Evolutionary conservation across 2,113 vertebrate species (phyloP).

Genomic region (Acanthochromis polyacanthus): DNA sequence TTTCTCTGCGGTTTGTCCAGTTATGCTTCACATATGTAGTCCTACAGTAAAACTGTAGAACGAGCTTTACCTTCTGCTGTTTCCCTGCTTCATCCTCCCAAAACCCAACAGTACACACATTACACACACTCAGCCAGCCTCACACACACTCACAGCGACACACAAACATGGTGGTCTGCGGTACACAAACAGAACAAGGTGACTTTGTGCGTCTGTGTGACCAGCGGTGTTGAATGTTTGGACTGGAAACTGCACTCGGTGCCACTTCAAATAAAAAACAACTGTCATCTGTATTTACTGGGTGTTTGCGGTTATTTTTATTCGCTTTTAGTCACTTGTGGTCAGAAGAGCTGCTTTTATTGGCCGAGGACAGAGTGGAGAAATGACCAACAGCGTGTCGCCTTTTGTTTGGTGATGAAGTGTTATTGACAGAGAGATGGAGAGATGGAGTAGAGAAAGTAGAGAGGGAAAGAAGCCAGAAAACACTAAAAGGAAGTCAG

Average conservation of each 20-base stretch:
- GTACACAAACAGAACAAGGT: slow-evolving; percentile 64
- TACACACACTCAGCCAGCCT: too few relatives aligned
- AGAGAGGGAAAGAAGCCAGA: slow-evolving; percentile 8
- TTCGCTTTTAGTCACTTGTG: slow-evolving; percentile 18
- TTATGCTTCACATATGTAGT: too few relatives aligned
- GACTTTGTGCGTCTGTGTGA: slow-evolving; percentile 62
- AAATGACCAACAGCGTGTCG: slow-evolving; percentile 16
- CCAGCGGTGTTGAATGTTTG: slow-evolving; percentile 70
- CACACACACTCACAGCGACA: background rate
- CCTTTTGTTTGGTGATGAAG: slow-evolving; percentile 27
- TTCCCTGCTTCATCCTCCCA: too few relatives aligned
- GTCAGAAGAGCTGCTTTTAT: slow-evolving; percentile 48
- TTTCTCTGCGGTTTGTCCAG: too few relatives aligned
- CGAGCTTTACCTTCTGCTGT: too few relatives aligned
- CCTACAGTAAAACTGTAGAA: too few relatives aligned
- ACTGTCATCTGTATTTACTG: slow-evolving; percentile 43
- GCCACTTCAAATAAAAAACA: slow-evolving; percentile 71
- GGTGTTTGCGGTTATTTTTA: slow-evolving; percentile 34
- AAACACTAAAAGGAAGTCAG: background rate
- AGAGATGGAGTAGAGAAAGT: background rate
- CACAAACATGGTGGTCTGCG: slow-evolving; percentile 18
- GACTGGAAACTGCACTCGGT: slow-evolving; percentile 44
- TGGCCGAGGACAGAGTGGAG: slow-evolving; percentile 43
- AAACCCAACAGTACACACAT: too few relatives aligned
- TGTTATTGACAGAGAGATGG: slow-evolving; percentile 8